Evolutionary conservation across 2,797 vertebrate genomes (phyloP).

Genomic region (Anguilla megastoma): DNA sequence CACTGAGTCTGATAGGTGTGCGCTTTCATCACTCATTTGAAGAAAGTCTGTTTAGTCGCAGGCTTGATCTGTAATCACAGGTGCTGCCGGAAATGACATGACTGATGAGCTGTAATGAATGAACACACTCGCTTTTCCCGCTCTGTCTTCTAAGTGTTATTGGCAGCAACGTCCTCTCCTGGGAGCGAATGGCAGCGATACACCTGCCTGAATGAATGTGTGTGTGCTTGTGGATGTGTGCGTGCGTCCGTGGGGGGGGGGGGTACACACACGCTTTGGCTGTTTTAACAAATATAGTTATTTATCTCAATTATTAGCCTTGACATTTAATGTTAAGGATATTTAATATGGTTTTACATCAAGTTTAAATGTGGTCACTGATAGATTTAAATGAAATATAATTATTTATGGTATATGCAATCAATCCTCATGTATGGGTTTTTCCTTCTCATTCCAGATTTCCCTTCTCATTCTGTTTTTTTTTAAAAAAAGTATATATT

Average conservation of each 20-base stretch:
- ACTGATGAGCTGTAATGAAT: constrained; percentile 91
- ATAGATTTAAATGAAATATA: neutral
- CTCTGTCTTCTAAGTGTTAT: constrained; percentile 81
- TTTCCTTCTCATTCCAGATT: neutral
- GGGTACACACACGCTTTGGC: neutral
- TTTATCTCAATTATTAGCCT: neutral
- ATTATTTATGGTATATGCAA: neutral
- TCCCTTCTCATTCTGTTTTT: neutral
- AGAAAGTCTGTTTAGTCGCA: constrained; percentile 96
- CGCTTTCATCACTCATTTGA: constrained; percentile 87
- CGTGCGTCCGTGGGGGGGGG: neutral
- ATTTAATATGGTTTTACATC: neutral
- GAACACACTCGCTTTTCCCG: constrained; percentile 83
- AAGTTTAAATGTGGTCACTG: neutral
- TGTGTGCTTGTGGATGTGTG: constrained; percentile 37
- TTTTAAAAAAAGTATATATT: neutral
- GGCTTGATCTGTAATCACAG: constrained; percentile 98
- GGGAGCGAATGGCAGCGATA: constrained; percentile 59
- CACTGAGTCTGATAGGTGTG: constrained; percentile 65
- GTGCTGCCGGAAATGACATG: constrained; percentile 92
- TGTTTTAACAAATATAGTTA: neutral
- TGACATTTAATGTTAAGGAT: neutral
- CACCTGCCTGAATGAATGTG: constrained; percentile 43
- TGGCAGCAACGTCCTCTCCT: constrained; percentile 76
- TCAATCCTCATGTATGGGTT: neutral